These are phyloP conservation scores for Gymnarchus niloticus DNA, from an alignment of 2,113 vertebrate genomes.

Conservation along the genomic window DNA sequence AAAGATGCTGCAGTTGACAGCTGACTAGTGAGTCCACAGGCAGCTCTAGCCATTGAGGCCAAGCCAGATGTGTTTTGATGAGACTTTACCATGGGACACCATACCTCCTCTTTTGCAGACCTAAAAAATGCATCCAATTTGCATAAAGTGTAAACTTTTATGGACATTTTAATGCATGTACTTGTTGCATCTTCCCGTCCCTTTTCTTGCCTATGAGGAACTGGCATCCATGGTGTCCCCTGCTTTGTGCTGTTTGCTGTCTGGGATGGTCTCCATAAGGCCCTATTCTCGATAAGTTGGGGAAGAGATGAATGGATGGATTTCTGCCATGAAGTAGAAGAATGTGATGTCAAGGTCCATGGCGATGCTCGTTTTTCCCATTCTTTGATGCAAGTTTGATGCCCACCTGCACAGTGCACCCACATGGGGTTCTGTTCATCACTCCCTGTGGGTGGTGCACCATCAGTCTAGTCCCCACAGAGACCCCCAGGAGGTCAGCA, in stretches of 20 bases:
- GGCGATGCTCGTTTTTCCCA: too few species aligned
- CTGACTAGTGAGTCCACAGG: constrained; percentile 25
- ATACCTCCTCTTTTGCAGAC: too few species aligned
- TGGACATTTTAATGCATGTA: too few species aligned
- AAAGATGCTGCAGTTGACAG: constrained; percentile 31
- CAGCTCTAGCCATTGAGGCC: constrained; percentile 25
- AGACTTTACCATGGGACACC: constrained; percentile 27
- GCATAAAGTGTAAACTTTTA: too few species aligned
- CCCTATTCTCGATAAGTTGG: neutral
- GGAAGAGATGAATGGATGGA: neutral
- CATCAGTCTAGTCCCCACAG: neutral
- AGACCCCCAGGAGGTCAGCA: neutral
- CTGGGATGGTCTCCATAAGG: neutral
- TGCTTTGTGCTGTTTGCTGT: neutral
- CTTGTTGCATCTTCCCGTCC: too few species aligned
- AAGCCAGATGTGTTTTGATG: constrained; percentile 22
- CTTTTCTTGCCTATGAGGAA: too few species aligned
- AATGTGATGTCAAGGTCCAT: too few species aligned
- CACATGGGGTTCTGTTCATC: neutral
- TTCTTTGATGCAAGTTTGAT: neutral
- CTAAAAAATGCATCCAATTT: too few species aligned
- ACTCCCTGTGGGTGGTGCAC: neutral
- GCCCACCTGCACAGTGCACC: neutral
- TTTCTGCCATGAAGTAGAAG: neutral
- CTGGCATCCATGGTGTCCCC: too few species aligned